Base-by-base conservation (phyloP, 1,140 invertebrate genomes). In the Aplysia californica region DNA sequence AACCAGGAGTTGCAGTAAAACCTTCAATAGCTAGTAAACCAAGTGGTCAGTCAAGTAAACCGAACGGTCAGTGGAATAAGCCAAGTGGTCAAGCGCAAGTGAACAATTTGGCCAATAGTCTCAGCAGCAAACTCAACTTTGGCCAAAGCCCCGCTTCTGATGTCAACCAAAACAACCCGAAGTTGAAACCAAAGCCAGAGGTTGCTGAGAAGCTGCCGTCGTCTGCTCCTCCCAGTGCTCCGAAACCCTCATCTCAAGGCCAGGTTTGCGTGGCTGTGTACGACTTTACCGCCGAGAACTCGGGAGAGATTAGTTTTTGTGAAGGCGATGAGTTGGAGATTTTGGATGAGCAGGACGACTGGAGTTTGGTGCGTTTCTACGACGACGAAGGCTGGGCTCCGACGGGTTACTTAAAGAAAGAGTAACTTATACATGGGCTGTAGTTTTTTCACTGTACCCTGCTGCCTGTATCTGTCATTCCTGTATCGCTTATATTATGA, bases 311-410 rank as follows among this genome's bases (percentile, higher is more conserved):
- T 3, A 50, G 61, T 33, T 66, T 75, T n/a, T 18, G n/a, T 66
- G 72, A 75, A 38, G 72, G 72, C 35, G 72, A 75, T 75, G 59
- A 75, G 18, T 29, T 75, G 29, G 72, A 75, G 39, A 41, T 75
- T 1, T 35, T 75, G 50, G 72, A 75, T 26, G 33, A 65, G 36
- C 36, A 75, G 3, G 61, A 41, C 35, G 72, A 75, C 6, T 75
- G 72, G 72, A 55, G 15, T 31, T 33, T 58, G 5, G 29, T 75
- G 15, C n/a, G 41, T 33, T 35, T 5, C 61, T 75, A 39, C 59
- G 72, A 66, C 50, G 61, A 75, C 23, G 26, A 75, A 31, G 72
- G 72, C 2, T 75, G 72, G 72, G 72, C 72, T 59, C 72, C 72
- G 3, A 31, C 72, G n/a, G 23, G 26, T 20, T 75, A 65, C 29